Evolutionary conservation across 2,797 vertebrate genomes (phyloP), one percentile per base, ranked within the genome.

Genomic region (Hipposideros larvatus): DNA sequence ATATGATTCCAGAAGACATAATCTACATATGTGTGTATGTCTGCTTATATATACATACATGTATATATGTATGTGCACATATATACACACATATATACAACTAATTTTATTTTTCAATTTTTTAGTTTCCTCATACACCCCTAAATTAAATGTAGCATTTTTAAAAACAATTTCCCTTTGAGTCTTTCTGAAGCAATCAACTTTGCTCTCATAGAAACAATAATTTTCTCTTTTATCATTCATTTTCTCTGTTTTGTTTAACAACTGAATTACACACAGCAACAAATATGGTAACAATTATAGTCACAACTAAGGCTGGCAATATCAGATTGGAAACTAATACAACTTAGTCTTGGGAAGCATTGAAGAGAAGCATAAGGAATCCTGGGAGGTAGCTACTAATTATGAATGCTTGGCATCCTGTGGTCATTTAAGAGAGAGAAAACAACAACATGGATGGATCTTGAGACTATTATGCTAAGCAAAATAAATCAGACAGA

Each of bases 171-270:
- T 51, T 90, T 94, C n/a, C n/a, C 2, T 63, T 83, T 70, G 37
- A 63, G 43, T 87, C 10, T 85, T 93, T 86, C 22, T 94, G 68
- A 91, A 86, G 18, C 41, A 80, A 66, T 68, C n/a, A 48, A 65
- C 37, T 87, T 92, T 70, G 15, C 37, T 74, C 19, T 71, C 21
- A 21, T 24, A 70, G 53, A 70, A 85, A 93, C 8, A 91, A 55
- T 68, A 68, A 13, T 53, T 57, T 83, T 87, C 21, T 21, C 15
- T 77, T 90, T 66, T 84, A 41, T 85, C 14, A 51, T 71, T 91
- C 1, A 15, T 59, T 53, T 63, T 71, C 18, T 73, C 41, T 26
- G 2, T 66, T 92, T 87, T 80, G 43, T 37, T n/a, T 75, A 70
- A 53, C 9, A 70, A 26, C 46, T 66, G 59, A 84, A 70, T 78